Evolutionary conservation across 2,888 invertebrate genomes (phyloP), one percentile per base, ranked within the genome.

Genomic region (Salticus scenicus): DNA sequence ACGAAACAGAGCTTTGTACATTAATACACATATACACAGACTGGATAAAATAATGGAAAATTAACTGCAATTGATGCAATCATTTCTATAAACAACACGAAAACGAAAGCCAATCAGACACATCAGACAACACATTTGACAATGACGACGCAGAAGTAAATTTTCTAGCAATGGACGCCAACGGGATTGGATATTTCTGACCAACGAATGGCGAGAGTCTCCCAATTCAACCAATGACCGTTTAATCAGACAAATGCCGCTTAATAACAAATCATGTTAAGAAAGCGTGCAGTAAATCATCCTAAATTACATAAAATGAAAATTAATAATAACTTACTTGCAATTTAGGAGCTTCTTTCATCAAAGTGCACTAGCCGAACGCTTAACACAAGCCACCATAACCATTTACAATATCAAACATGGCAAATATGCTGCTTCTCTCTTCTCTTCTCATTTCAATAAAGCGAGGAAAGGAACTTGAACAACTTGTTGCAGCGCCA

Each of bases 161-260:
- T 84, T 84, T 79, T 47, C 74, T 31, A 64, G 84, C 74, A 85
- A 85, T 85, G 84, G 86, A 80, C 86, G 86, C 80, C 80, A 76
- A 74, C 80, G 51, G 80, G 86, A 86, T 86, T 86, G 86, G 86
- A 86, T 86, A 79, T 80, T 71, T 73, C 78, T 79, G 86, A 80
- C 80, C 86, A 86, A 86, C 86, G 86, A 86, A 86, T 74, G 66
- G 80, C 80, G 70, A 80, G 86, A 37, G 31, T 67, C 76, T 41
- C 76, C 76, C 57, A 47, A 74, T 80, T 72, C 80, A 66, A 80
- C 86, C 86, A 86, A 86, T 86, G 86, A 86, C 83, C 86, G 84
- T 74, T 74, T 79, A 85, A 79, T 85, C 78, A 57, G 27, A 70
- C 64, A 78, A 71, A 67, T 47, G 78, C 78, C 74, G 84, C 84